Conservation (phyloP, 2,888 invertebrate genomes). For the Leptopterna dolabrata region DNA sequence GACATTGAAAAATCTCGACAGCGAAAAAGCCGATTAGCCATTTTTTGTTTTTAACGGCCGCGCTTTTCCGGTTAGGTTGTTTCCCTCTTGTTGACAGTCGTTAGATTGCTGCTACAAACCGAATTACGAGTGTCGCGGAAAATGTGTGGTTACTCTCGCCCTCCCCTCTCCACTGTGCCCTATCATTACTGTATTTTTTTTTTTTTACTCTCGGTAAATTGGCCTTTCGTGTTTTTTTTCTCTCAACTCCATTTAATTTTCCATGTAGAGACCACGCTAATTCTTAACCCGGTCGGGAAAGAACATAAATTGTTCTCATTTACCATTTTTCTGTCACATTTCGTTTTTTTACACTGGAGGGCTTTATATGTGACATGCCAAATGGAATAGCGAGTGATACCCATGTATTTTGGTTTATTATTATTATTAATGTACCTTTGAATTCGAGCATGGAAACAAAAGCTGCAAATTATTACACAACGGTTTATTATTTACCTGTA, state of each 20-base stretch:
- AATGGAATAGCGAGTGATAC: too few species aligned
- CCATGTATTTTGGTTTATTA: too few species aligned
- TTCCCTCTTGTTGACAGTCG: background rate
- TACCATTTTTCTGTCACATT: background rate
- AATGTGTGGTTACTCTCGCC: background rate
- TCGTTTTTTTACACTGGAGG: too few species aligned
- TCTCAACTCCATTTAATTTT: background rate
- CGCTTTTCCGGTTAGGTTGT: background rate
- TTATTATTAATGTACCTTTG: too few species aligned
- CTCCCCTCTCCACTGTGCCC: background rate
- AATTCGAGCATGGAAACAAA: too few species aligned
- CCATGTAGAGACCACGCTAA: background rate
- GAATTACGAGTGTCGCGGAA: background rate
- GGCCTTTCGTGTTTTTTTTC: background rate
- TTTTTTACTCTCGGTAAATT: background rate
- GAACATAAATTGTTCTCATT: background rate
- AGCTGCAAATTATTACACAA: too few species aligned
- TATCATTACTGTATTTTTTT: background rate
- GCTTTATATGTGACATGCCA: too few species aligned
- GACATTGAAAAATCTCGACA: conserved; percentile 7
- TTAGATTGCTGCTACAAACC: background rate
- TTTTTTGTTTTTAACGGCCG: background rate
- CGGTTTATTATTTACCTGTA: too few species aligned
- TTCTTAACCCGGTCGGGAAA: background rate
- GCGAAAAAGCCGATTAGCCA: background rate